Evolutionary conservation across 2,113 vertebrate genomes (phyloP).

Genomic region (Mungos mungo): DNA sequence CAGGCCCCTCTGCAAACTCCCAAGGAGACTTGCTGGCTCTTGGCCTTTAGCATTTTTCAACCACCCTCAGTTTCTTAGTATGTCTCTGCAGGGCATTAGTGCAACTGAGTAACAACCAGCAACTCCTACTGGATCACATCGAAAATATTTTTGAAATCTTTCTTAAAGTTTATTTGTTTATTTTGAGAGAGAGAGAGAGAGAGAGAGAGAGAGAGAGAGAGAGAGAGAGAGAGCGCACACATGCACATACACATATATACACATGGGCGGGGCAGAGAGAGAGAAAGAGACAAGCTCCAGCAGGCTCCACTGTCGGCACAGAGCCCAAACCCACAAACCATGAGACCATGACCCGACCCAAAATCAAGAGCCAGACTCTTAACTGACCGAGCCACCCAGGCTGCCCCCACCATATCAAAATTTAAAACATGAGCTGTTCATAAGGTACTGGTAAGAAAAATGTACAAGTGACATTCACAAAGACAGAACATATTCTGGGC

Average conservation of each 20-base stretch:
- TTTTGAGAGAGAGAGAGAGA: too few species aligned
- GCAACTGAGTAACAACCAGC: not conserved
- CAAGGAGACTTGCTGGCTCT: not conserved
- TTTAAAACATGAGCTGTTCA: not conserved
- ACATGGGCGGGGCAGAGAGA: too few species aligned
- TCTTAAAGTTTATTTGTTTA: too few species aligned
- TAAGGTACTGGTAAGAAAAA: not conserved
- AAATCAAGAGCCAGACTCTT: too few species aligned
- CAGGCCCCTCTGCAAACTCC: not conserved
- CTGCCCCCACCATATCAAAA: not conserved
- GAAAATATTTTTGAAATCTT: not conserved
- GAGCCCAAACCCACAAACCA: too few species aligned
- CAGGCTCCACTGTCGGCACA: too few species aligned
- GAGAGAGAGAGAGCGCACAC: rapidly evolving
- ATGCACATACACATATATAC: rapidly evolving
- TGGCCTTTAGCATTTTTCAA: not conserved
- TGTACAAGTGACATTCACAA: not conserved
- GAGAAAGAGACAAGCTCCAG: too few species aligned
- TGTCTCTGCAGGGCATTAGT: not conserved
- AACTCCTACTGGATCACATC: not conserved
- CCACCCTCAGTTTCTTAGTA: not conserved
- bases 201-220: too few species aligned
- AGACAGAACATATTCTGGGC: not conserved
- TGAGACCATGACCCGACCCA: too few species aligned
- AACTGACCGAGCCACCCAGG: too few species aligned